Percentiles rank a stretch among this genome's conserved stretches.
phyloP scores from a whole-genome alignment of 2,888 invertebrate species.

The Anaspis maculata region DNA sequence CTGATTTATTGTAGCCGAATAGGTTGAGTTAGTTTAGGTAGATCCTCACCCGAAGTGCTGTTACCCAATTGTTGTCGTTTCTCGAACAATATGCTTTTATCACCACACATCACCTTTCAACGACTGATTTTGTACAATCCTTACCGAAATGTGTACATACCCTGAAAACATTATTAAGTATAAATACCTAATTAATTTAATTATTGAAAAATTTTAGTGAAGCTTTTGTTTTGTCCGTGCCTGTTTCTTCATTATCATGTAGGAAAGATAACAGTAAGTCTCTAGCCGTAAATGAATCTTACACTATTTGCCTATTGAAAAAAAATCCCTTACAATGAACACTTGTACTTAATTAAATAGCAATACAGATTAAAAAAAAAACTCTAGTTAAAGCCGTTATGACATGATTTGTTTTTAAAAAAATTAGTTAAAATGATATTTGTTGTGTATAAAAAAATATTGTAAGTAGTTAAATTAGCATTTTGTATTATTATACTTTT shows the following conservation, averaged over 20 bases:
- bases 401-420: conserved; percentile 6
- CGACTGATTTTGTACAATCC: conserved; percentile 6
- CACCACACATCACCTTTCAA: too few species aligned
- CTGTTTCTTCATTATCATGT: conserved; percentile 16
- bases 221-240: conserved; percentile 18
- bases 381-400: conserved; percentile 13
- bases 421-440: conserved; percentile 20
- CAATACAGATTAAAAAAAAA: conserved; percentile 15
- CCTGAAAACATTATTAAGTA: too few species aligned
- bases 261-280: too few species aligned
- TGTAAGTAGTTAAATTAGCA: conserved; percentile 36
- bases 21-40: conserved; percentile 9
- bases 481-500: conserved; percentile 45
- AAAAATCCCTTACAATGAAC: conserved; percentile 6
- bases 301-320: conserved; percentile 10
- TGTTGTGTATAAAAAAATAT: conserved; percentile 38
- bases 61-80: too few species aligned
- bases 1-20: conserved; percentile 5
- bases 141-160: too few species aligned
- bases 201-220: neutral
- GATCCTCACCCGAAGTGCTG: conserved; percentile 25
- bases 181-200: neutral
- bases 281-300: too few species aligned
- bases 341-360: conserved; percentile 13
- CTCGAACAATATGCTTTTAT: too few species aligned